Evolutionary conservation across 2,113 vertebrate genomes (phyloP), one percentile per base, ranked within the genome.

Genomic region (Chitala chitala): DNA sequence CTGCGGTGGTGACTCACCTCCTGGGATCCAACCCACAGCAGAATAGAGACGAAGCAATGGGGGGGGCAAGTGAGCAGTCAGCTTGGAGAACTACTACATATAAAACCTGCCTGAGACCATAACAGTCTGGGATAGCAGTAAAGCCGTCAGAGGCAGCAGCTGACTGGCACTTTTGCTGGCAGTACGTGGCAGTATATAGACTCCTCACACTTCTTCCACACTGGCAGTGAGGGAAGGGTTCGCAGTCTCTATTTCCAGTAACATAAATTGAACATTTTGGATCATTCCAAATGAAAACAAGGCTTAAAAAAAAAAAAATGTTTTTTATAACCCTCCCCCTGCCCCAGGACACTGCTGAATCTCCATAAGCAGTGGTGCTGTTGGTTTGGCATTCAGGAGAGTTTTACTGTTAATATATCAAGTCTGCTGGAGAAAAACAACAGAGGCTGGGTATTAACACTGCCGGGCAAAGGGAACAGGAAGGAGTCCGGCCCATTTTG

Each of bases 171-270:
- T n/a, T 42, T 29, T 56, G 53, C 48, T 22, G 69, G 31, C 20
- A 46, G 22, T 40, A 31, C 6, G 56, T 20, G 68, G 20, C 63
- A 33, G 50, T 31, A 54, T 69, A 58, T 9, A 33, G 24, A 24
- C 70, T 40, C 69, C 36, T 24, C 36, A 29, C n/a, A 58, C 31
- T 40, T 6, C 26, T 61, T 26, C 3, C 58, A 33, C 31, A 63
- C 29, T 20, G 38, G 33, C 59, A 63, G 31, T 63, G 58, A 17
- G 10, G 48, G 42, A 51, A 3, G 42, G 50, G 13, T 55, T 42
- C 48, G 55, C 31, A 73, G 29, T 72, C 61, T 42, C 31, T 29
- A 63, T 75, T 75, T 44, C 59, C 33, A 74, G 24, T 53, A 46
- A 53, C 72, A 44, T 26, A 42, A 4, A 5, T 17, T 50, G 31